phyloP scores from a whole-genome alignment of 2,113 vertebrate species.

The Eretmochelys imbricata region DNA sequence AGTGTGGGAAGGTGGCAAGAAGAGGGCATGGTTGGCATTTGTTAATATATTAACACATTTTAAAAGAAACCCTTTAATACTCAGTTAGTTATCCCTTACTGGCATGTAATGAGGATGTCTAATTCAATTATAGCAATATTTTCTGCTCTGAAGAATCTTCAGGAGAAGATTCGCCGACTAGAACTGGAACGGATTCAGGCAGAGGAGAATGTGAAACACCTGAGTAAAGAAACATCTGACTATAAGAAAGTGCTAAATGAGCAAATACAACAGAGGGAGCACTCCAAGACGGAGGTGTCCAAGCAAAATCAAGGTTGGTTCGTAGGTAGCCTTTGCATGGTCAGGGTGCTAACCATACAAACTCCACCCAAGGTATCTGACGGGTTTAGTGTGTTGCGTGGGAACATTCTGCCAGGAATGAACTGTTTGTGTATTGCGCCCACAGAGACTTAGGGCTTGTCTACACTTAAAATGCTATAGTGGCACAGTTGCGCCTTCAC shows the following conservation, averaged over 20 bases:
- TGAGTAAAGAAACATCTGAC: slow-evolving; percentile 78
- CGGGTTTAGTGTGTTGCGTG: background rate
- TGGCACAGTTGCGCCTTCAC: background rate
- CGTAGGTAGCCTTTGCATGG: background rate
- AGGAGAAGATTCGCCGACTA: slow-evolving; percentile 84
- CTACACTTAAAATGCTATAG: background rate
- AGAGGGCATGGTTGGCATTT: background rate
- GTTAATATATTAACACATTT: background rate
- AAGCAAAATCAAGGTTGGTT: slow-evolving; percentile 77
- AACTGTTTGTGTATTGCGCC: background rate
- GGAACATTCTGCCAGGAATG: background rate
- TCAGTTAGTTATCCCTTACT: background rate
- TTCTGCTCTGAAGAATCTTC: slow-evolving; percentile 88
- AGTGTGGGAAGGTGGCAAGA: background rate
- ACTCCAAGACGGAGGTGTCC: slow-evolving; percentile 71
- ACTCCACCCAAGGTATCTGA: background rate
- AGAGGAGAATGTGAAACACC: slow-evolving; percentile 79
- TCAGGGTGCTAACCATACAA: background rate
- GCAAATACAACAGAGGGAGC: slow-evolving; percentile 74
- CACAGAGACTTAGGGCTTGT: background rate
- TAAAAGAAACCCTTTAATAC: fast-evolving
- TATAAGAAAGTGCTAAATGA: slow-evolving; percentile 79
- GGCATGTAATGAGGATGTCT: background rate
- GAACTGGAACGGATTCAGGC: slow-evolving; percentile 87
- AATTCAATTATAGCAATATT: slow-evolving; percentile 85